Percentiles rank a stretch among this genome's conserved stretches.
Evolutionary conservation across 2,113 vertebrate species (phyloP).

Genomic region (Phyllopteryx taeniolatus): DNA sequence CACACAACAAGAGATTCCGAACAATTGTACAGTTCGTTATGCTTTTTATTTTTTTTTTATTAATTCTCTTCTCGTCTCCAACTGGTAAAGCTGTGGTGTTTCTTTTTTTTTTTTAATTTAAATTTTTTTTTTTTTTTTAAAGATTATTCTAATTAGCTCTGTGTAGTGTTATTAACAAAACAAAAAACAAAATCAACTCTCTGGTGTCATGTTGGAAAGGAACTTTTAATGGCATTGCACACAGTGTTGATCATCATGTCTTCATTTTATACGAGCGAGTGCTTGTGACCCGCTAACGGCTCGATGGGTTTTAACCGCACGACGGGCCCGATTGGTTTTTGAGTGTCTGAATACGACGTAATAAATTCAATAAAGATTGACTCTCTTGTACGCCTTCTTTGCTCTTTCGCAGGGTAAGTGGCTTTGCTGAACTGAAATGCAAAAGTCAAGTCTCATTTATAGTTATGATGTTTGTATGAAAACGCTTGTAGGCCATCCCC

Average conservation of each 20-base stretch:
- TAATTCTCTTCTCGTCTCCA: slow-evolving; percentile 60
- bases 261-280: slow-evolving; percentile 67
- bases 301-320: slow-evolving; percentile 62
- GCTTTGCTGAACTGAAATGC: background rate
- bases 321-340: slow-evolving; percentile 34
- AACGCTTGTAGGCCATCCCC: no score
- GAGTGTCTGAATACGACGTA: slow-evolving; percentile 74
- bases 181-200: slow-evolving; percentile 25
- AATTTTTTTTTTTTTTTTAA: slow-evolving; percentile 42
- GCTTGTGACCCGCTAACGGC: slow-evolving; percentile 65
- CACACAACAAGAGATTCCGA: slow-evolving; percentile 70
- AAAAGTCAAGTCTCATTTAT: background rate
- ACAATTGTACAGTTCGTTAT: slow-evolving; percentile 90
- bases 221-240: slow-evolving; percentile 69
- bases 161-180: slow-evolving; percentile 76
- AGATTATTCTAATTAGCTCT: slow-evolving; percentile 68
- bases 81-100: slow-evolving; percentile 78
- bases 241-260: slow-evolving; percentile 72
- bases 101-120: slow-evolving; percentile 24
- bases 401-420: background rate
- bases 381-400: slow-evolving; percentile 55
- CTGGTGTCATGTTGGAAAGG: slow-evolving; percentile 65
- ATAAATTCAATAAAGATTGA: slow-evolving; percentile 72
- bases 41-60: slow-evolving; percentile 44
- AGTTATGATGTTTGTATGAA: background rate